These are phyloP conservation scores for Tympanuchus pallidicinctus DNA, from an alignment of 2,113 vertebrate species.

Conservation along the genomic window DNA sequence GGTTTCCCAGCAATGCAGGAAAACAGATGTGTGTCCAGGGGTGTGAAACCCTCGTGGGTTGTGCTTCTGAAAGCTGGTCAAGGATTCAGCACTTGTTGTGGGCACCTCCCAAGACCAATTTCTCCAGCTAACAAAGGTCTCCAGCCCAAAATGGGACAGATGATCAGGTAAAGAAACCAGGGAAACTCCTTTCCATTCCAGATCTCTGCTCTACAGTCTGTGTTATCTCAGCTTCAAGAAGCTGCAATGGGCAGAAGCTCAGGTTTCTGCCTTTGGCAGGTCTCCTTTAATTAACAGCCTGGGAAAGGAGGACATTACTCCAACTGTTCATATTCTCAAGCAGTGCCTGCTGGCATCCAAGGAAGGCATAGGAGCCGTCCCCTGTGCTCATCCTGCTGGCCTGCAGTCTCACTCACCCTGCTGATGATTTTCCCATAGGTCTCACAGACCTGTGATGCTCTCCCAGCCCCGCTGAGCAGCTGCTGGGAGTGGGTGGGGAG, in stretches of 20 bases:
- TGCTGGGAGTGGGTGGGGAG: neutral
- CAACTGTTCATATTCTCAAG: neutral
- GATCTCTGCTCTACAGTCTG: neutral
- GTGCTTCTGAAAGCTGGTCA: neutral
- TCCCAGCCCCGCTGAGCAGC: neutral
- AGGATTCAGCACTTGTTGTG: neutral
- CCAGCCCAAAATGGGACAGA: neutral
- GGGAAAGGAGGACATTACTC: neutral
- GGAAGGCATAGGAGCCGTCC: neutral
- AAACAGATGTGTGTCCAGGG: neutral
- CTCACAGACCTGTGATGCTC: fast-evolving
- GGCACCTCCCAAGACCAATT: neutral
- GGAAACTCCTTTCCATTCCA: neutral
- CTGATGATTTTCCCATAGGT: neutral
- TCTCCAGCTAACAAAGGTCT: neutral
- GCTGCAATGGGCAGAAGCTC: neutral
- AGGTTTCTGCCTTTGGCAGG: neutral
- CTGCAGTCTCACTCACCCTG: neutral
- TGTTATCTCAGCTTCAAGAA: neutral
- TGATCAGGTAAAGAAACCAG: neutral
- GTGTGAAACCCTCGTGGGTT: neutral
- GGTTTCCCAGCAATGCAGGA: fast-evolving
- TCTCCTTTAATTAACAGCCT: neutral
- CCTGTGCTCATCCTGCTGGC: neutral
- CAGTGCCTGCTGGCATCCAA: fast-evolving